phyloP scores from a whole-genome alignment of 2,113 vertebrate species.

The Melierax canorus region DNA sequence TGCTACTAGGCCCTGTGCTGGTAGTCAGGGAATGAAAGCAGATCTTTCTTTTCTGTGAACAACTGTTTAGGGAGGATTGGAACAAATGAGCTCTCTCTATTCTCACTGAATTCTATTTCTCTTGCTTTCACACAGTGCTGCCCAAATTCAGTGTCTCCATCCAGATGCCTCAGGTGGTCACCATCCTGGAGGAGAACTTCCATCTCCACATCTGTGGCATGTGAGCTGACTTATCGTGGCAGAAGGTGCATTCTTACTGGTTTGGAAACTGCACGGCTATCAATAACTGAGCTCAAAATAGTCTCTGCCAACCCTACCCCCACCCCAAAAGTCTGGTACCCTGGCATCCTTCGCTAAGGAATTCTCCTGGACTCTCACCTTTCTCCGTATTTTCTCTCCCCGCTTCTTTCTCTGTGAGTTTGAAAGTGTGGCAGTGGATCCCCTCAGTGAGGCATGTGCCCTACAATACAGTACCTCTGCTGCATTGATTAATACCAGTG shows the following conservation, averaged over 20 bases:
- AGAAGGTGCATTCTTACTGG: not conserved
- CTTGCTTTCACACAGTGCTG: slow-evolving; percentile 3
- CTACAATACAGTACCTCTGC: not conserved
- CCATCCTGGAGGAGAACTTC: slow-evolving; percentile 35
- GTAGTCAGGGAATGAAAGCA: not conserved
- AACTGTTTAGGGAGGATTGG: not conserved
- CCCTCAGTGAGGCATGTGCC: not conserved
- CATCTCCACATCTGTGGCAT: slow-evolving; percentile 18
- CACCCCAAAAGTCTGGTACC: not conserved
- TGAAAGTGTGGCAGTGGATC: not conserved
- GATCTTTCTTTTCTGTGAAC: not conserved
- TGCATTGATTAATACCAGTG: not conserved
- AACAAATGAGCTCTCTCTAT: not conserved
- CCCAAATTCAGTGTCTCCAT: slow-evolving; percentile 61
- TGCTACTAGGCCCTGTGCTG: not conserved
- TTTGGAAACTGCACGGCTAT: not conserved
- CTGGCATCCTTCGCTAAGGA: not conserved
- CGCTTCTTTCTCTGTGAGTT: not conserved
- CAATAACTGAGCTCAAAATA: not conserved
- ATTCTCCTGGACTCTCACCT: not conserved
- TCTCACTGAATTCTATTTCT: not conserved
- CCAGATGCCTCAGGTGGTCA: slow-evolving; percentile 27
- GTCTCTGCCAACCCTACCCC: not conserved
- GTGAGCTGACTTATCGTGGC: not conserved
- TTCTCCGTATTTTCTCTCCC: not conserved